These are phyloP conservation scores for Leptopterna dolabrata DNA, from an alignment of 2,888 invertebrate genomes.

Conservation along the genomic window DNA sequence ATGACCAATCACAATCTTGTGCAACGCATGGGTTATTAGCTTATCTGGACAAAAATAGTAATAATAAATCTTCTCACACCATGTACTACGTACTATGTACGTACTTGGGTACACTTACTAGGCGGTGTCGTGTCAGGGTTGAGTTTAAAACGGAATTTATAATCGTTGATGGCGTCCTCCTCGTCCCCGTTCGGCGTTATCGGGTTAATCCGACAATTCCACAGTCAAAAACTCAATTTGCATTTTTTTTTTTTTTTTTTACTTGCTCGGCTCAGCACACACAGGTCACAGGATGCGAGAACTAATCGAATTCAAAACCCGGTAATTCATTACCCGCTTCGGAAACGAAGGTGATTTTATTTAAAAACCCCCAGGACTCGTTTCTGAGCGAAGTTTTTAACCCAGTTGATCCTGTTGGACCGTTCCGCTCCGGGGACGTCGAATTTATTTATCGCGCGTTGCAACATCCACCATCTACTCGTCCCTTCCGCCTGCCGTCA, in stretches of 20 bases:
- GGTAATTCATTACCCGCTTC: constrained; percentile 2
- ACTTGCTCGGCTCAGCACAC: background rate
- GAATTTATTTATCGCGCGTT: background rate
- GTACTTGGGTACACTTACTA: too few species aligned
- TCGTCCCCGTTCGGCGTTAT: background rate
- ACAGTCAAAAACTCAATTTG: background rate
- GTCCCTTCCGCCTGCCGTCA: background rate
- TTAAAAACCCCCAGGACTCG: background rate
- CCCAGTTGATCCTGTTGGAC: background rate
- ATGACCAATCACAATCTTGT: too few species aligned
- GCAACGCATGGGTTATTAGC: too few species aligned
- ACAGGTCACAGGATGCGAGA: background rate
- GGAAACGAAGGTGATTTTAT: constrained; percentile 7
- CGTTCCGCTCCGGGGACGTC: background rate
- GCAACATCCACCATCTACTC: background rate
- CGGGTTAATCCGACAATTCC: background rate
- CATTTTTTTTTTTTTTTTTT: background rate
- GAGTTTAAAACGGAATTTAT: too few species aligned
- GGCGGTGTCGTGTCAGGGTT: too few species aligned
- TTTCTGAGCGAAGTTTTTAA: too few species aligned
- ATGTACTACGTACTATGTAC: too few species aligned
- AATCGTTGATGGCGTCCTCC: background rate
- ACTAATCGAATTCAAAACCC: constrained; percentile 10
- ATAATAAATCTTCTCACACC: too few species aligned
- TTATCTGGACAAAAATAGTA: too few species aligned